Evolutionary conservation across 2,113 vertebrate species (phyloP), one percentile per base, ranked within the genome.

Genomic region (Xerus inauris): DNA sequence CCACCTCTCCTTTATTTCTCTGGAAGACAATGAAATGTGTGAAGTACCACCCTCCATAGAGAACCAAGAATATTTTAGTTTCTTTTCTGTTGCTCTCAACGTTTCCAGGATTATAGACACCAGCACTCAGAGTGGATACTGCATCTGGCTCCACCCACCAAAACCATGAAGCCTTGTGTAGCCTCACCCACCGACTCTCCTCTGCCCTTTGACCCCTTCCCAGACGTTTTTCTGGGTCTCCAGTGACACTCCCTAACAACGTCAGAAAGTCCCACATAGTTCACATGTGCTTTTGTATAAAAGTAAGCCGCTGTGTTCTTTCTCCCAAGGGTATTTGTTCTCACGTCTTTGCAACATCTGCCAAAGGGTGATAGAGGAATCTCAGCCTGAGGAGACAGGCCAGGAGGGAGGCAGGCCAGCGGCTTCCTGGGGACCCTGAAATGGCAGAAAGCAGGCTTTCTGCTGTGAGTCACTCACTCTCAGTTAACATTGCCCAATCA

Each of bases 131-230:
- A 13, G 28, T n/a, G 6, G 19, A 3, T 26, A 11, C 0, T 67
- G 3, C 40, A 3, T 71, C 19, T 42, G 40, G 40, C 42, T 59
- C 16, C 6, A 9, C n/a, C 26, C 5, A 28, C 4, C 6, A 38
- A 11, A 47, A 7, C 6, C 11, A 3, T 2, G 14, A 75, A 42
- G 35, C n/a, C 67, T n/a, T 7, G 14, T 9, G 28, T 0, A 12
- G 28, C 10, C 7, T 30, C 0, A 0, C 35, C 35, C 40, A 4
- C 35, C 0, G 0, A 26, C 4, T 40, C 28, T 59, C 54, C 75
- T 57, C 47, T 35, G 47, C 16, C 83, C 62, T 62, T 76, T 40
- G 22, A 42, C 40, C 8, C 3, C 19, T 59, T 77, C 35, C 19
- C 28, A 14, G 81, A 59, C 32, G 26, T 24, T 10, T 8, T 14